Conservation (phyloP, 2,113 vertebrate genomes). For the Tetraodon nigroviridis region DNA sequence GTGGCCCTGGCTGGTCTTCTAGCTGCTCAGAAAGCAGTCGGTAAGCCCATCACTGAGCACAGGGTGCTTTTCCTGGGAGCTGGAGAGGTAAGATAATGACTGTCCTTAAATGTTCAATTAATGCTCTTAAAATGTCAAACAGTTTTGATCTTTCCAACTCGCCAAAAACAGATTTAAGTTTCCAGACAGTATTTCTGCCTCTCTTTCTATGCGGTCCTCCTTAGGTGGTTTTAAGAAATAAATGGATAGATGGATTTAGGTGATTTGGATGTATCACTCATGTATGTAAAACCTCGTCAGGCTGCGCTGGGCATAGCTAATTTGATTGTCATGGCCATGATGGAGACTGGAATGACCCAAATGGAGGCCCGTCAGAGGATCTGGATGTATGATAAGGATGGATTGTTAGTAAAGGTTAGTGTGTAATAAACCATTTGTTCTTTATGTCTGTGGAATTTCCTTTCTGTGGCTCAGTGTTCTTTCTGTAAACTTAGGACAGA, state of each 20-base stretch:
- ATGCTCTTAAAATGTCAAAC: background rate
- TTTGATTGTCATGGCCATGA: constrained; percentile 95
- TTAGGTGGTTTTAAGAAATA: too few species aligned
- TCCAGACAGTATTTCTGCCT: too few species aligned
- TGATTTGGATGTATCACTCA: background rate
- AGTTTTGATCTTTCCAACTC: too few species aligned
- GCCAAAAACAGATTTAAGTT: too few species aligned
- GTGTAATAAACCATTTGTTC: constrained; percentile 59
- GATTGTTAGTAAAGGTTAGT: constrained; percentile 85
- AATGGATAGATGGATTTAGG: background rate
- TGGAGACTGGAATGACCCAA: constrained; percentile 79
- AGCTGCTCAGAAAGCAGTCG: constrained; percentile 81
- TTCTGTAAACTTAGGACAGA: constrained; percentile 73
- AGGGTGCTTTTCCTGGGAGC: constrained; percentile 92
- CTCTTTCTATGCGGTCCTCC: too few species aligned
- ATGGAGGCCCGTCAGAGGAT: constrained; percentile 82
- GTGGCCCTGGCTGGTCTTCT: constrained; percentile 92
- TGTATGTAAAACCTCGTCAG: constrained; percentile 51
- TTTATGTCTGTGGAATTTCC: constrained; percentile 52
- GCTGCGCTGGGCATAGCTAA: constrained; percentile 95
- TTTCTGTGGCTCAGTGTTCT: constrained; percentile 8
- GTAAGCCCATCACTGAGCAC: constrained; percentile 86
- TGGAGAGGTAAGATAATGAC: constrained; percentile 80
- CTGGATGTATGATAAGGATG: constrained; percentile 94
- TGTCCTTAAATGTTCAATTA: background rate